A percentile compares a stretch with the other conserved stretches of the same genome.
Conservation (phyloP, 2,888 invertebrate genomes). For the Aquatica leii region DNA sequence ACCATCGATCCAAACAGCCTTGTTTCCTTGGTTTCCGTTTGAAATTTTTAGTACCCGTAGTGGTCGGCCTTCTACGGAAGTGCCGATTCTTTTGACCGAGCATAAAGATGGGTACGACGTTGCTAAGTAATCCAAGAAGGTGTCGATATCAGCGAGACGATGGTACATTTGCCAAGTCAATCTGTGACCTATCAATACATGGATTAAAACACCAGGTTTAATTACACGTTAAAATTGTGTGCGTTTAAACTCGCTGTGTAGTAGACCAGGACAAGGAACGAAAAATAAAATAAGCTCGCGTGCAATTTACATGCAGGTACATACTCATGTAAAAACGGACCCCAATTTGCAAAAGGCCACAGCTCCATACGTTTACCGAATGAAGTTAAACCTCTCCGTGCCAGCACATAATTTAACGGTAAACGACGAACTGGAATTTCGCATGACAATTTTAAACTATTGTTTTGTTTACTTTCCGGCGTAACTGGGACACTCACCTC, state of each 20-base stretch:
- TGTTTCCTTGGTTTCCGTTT: slow-evolving; percentile 68
- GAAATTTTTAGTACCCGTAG: slow-evolving; percentile 77
- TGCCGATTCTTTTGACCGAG: slow-evolving; percentile 76
- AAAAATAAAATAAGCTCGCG: background rate
- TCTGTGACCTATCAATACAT: slow-evolving; percentile 59
- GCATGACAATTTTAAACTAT: background rate
- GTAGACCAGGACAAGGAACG: background rate
- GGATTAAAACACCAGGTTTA: background rate
- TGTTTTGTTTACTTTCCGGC: background rate
- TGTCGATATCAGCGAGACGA: slow-evolving; percentile 72
- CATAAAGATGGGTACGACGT: slow-evolving; percentile 76
- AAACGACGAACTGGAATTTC: slow-evolving; percentile 41
- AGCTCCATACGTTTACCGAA: slow-evolving; percentile 66
- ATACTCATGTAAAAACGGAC: slow-evolving; percentile 60
- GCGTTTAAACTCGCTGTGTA: background rate
- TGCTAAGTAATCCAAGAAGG: slow-evolving; percentile 76
- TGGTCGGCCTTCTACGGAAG: slow-evolving; percentile 75
- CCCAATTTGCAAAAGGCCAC: slow-evolving; percentile 70
- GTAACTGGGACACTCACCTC: slow-evolving; percentile 63
- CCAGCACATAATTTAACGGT: slow-evolving; percentile 45
- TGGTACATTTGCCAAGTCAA: slow-evolving; percentile 84
- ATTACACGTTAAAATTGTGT: no score
- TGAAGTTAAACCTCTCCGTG: slow-evolving; percentile 55
- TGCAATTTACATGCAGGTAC: slow-evolving; percentile 30
- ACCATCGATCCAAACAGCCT: slow-evolving; percentile 77